A percentile compares a stretch with the other conserved stretches of the same genome.
Conservation (phyloP, 2,797 vertebrate genomes). For the Adelosebastes latens region DNA sequence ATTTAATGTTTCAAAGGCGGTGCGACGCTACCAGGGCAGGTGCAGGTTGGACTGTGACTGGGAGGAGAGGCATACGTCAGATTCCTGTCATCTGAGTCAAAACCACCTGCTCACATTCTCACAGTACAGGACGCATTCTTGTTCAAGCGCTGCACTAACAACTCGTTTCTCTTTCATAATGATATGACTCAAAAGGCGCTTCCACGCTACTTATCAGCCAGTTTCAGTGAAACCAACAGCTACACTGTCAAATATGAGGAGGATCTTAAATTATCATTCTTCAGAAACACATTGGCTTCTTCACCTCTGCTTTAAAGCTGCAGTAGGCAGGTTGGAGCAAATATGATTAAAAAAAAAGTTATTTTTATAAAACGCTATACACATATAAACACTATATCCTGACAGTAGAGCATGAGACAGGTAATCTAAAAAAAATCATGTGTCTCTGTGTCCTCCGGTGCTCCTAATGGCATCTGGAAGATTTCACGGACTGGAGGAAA, state of each 20-base stretch:
- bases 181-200: not conserved
- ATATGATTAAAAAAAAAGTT: too few species aligned
- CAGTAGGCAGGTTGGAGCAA: too few species aligned
- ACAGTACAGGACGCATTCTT: constrained; percentile 41
- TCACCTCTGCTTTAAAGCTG: not conserved
- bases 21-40: not conserved
- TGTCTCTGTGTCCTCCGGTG: too few species aligned
- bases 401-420: too few species aligned
- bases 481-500: too few species aligned
- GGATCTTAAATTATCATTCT: not conserved
- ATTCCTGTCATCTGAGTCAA: constrained; percentile 72
- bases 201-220: not conserved
- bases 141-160: not conserved
- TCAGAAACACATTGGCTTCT: not conserved
- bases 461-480: too few species aligned
- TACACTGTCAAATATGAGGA: not conserved
- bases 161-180: constrained; percentile 25
- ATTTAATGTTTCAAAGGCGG: constrained; percentile 23
- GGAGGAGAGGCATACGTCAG: constrained; percentile 36
- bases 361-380: too few species aligned
- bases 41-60: constrained; percentile 22
- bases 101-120: constrained; percentile 65
- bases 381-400: too few species aligned
- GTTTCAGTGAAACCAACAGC: constrained; percentile 28
- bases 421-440: too few species aligned